phyloP scores from a whole-genome alignment of 2,113 vertebrate genomes.

The Hippoglossus stenolepis region DNA sequence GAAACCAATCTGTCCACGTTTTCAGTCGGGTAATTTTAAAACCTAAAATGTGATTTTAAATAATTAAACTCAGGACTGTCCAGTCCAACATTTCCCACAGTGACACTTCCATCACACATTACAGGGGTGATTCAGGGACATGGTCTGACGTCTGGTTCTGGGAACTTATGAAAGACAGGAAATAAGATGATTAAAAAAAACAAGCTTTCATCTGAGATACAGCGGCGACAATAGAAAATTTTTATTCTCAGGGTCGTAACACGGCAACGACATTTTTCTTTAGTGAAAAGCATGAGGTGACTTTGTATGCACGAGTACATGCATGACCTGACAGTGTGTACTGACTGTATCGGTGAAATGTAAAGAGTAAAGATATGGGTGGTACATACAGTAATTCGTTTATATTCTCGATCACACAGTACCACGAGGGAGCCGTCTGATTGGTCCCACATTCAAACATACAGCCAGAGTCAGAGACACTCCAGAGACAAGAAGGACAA shows the following conservation, averaged over 20 bases:
- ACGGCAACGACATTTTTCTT: neutral
- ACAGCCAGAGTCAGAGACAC: too few species aligned
- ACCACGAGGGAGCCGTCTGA: neutral
- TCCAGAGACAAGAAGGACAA: too few species aligned
- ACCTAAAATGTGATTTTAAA: constrained; percentile 47
- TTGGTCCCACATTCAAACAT: too few species aligned
- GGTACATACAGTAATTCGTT: neutral
- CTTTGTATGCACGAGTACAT: neutral
- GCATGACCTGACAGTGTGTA: neutral
- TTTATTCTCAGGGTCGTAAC: neutral
- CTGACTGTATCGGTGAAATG: neutral
- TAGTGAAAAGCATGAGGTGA: neutral
- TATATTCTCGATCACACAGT: neutral
- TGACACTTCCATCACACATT: constrained; percentile 20
- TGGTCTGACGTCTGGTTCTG: constrained; percentile 8
- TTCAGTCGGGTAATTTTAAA: constrained; percentile 45
- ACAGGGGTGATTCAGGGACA: constrained; percentile 9
- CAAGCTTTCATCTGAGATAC: constrained; percentile 15
- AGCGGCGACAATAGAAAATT: constrained; percentile 3
- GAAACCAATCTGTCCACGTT: constrained; percentile 55
- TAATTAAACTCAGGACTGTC: constrained; percentile 9
- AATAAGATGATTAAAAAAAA: constrained; percentile 23
- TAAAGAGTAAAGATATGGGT: neutral
- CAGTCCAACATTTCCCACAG: neutral
- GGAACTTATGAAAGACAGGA: constrained; percentile 14